Conservation (phyloP, 2,888 invertebrate species). For the Tinea trinotella region DNA sequence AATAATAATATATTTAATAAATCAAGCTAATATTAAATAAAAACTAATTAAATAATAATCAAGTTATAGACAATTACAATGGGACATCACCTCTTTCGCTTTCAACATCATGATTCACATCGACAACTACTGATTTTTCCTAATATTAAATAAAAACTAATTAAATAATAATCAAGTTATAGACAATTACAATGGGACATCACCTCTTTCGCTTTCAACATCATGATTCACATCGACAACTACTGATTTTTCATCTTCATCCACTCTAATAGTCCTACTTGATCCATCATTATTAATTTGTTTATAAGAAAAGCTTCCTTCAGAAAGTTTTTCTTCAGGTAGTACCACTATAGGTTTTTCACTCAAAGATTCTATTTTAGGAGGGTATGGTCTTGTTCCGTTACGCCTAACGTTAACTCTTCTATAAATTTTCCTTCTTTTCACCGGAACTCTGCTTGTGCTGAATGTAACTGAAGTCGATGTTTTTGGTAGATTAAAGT, state of each 20-base stretch:
- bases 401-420: conserved; percentile 11
- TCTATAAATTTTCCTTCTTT: conserved; percentile 24
- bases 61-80: not conserved
- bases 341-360: not conserved
- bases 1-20: too few relatives aligned
- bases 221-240: not conserved
- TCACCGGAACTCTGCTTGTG: too few relatives aligned
- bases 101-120: not conserved
- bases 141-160: too few relatives aligned
- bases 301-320: conserved; percentile 10
- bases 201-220: not conserved
- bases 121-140: not conserved
- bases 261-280: not conserved
- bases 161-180: too few relatives aligned
- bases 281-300: conserved; percentile 11
- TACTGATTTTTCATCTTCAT: not conserved
- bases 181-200: not conserved
- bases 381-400: not conserved
- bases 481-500: too few relatives aligned
- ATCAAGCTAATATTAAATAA: too few relatives aligned
- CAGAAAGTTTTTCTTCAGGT: conserved; percentile 9
- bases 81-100: not conserved
- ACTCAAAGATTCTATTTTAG: not conserved
- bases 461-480: too few relatives aligned
- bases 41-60: too few relatives aligned